These are phyloP conservation scores for Nomada ruficornis DNA, from an alignment of 2,888 invertebrate species.

Conservation along the genomic window DNA sequence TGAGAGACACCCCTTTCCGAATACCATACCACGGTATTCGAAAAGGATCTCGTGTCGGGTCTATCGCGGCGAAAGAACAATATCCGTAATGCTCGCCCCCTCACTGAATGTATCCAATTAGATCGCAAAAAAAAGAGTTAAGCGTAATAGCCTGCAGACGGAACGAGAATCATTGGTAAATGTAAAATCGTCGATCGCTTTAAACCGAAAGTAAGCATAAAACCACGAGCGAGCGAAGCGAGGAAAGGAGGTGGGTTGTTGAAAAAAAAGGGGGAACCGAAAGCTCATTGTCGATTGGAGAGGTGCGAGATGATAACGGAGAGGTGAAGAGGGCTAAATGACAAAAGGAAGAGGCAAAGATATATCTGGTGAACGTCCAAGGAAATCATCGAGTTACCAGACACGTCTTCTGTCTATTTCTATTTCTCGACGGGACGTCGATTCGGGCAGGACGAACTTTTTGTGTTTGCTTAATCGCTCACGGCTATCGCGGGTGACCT, in stretches of 20 bases:
- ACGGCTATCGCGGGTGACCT: conserved; percentile 50
- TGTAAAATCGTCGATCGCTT: conserved; percentile 9
- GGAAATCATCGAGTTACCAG: conserved; percentile 39
- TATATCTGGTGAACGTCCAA: conserved; percentile 32
- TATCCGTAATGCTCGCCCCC: conserved; percentile 33
- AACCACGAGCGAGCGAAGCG: not conserved
- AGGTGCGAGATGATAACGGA: conserved; percentile 70
- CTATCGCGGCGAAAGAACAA: conserved; percentile 10
- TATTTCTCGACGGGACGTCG: conserved; percentile 30
- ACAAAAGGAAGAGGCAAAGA: conserved; percentile 4
- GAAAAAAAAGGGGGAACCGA: conserved; percentile 2
- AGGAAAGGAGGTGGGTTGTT: not conserved
- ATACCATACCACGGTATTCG: not conserved
- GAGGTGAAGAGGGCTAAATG: conserved; percentile 1
- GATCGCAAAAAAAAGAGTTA: not conserved
- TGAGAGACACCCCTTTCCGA: conserved; percentile 5
- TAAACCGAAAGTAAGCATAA: not conserved
- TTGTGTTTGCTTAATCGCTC: conserved; percentile 55
- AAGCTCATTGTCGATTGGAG: conserved; percentile 77
- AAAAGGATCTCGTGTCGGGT: not conserved
- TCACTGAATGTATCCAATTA: conserved; percentile 42
- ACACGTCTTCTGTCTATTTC: conserved; percentile 31
- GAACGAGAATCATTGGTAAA: not conserved
- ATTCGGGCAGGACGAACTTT: conserved; percentile 24
- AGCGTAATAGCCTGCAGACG: not conserved